These are phyloP conservation scores for Stenchaetothrips biformis DNA, from an alignment of 2,888 invertebrate species.

Conservation along the genomic window DNA sequence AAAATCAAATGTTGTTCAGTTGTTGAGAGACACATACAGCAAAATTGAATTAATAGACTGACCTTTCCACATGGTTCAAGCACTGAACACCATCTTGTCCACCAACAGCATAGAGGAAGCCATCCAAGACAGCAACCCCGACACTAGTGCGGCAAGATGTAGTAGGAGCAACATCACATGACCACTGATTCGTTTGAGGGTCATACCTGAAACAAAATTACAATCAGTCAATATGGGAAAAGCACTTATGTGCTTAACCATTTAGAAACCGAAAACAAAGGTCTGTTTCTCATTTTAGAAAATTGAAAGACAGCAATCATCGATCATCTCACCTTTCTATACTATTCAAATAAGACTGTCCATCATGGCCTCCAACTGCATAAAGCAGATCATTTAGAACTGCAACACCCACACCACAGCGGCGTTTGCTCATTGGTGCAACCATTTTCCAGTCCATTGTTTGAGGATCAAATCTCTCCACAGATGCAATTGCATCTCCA, in stretches of 20 bases:
- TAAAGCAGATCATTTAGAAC: constrained; percentile 94
- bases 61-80: constrained; percentile 92
- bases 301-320: too few species aligned
- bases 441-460: constrained; percentile 98
- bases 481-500: constrained; percentile 97
- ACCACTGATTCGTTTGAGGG: constrained; percentile 95
- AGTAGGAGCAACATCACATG: constrained; percentile 96
- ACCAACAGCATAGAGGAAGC: constrained; percentile 88
- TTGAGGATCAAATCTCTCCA: constrained; percentile 95
- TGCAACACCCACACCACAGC: constrained; percentile 97
- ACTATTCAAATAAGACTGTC: constrained; percentile 91
- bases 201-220: constrained; percentile 62
- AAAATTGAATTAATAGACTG: constrained; percentile 30
- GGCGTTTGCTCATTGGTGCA: constrained; percentile 94
- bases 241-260: background rate
- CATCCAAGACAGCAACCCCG: constrained; percentile 93
- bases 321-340: constrained; percentile 66
- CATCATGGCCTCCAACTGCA: constrained; percentile 97
- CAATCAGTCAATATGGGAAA: constrained; percentile 26
- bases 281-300: background rate
- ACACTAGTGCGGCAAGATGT: constrained; percentile 98
- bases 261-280: background rate
- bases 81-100: constrained; percentile 96
- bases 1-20: background rate
- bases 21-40: background rate